Percentiles rank a stretch among this genome's conserved stretches.
Evolutionary conservation across 2,113 vertebrate genomes (phyloP).

Genomic region (Clarias magur): DNA sequence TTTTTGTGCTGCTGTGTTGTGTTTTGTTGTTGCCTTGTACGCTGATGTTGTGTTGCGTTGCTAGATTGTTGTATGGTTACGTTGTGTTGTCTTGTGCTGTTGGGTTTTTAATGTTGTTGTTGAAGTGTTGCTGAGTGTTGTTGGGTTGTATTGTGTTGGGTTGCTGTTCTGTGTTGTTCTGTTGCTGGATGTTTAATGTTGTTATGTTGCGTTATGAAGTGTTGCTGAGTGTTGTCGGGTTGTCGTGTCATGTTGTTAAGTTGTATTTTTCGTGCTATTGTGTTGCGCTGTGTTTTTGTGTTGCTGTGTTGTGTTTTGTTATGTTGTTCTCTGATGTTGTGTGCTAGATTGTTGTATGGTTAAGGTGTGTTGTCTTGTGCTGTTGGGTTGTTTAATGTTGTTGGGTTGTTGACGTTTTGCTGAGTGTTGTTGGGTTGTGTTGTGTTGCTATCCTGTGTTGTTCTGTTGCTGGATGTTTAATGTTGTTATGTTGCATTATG

Average conservation of each 20-base stretch:
- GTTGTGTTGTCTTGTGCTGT: neutral
- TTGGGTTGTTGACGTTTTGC: neutral
- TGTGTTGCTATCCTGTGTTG: neutral
- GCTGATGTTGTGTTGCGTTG: neutral
- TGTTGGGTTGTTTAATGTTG: no score
- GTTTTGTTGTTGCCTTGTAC: neutral
- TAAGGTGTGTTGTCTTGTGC: neutral
- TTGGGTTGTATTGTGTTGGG: neutral
- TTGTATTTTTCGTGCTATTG: no score
- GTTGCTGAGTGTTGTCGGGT: neutral
- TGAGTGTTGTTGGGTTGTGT: neutral
- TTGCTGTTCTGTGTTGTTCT: neutral
- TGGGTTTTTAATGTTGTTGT: neutral
- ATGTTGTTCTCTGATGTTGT: neutral
- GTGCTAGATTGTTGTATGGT: neutral
- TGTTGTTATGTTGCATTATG: no score
- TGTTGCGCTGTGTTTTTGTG: no score
- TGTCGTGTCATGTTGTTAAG: neutral
- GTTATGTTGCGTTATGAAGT: neutral
- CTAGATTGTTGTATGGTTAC: neutral
- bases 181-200: neutral
- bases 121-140: neutral
- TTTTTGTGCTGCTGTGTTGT: neutral
- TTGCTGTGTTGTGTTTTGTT: neutral
- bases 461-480: neutral